Conservation (phyloP, 2,888 invertebrate species). For the Chymomyza caudatula region DNA sequence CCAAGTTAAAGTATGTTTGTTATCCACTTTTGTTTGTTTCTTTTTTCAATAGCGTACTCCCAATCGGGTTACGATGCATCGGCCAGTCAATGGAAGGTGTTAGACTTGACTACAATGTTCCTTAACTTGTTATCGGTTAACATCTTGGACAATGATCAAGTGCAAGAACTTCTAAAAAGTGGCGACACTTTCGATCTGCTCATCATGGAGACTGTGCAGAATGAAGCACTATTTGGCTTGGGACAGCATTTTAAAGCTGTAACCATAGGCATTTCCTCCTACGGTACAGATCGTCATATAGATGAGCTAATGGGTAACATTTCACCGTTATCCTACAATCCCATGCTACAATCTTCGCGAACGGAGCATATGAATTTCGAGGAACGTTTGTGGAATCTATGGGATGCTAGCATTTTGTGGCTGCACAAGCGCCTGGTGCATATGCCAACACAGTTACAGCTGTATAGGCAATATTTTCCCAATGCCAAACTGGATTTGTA, state of each 20-base stretch:
- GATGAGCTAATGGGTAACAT: slow-evolving; percentile 70
- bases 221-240: slow-evolving; percentile 74
- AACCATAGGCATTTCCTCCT: slow-evolving; percentile 65
- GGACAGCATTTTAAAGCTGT: slow-evolving; percentile 67
- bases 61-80: slow-evolving; percentile 26
- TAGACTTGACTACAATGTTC: slow-evolving; percentile 51
- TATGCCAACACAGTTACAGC: slow-evolving; percentile 54
- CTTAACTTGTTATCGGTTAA: slow-evolving; percentile 41
- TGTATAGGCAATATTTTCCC: slow-evolving; percentile 62
- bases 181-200: slow-evolving; percentile 73
- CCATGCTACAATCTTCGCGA: slow-evolving; percentile 61
- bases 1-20: no score
- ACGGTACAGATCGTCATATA: slow-evolving; percentile 64
- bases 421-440: slow-evolving; percentile 48
- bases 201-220: slow-evolving; percentile 72
- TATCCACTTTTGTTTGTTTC: no score
- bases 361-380: slow-evolving; percentile 75
- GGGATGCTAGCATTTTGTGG: slow-evolving; percentile 45
- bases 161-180: slow-evolving; percentile 60
- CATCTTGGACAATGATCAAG: slow-evolving; percentile 43
- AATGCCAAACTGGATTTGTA: slow-evolving; percentile 39
- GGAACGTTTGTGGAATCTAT: slow-evolving; percentile 72
- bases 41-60: slow-evolving; percentile 28
- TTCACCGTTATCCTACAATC: slow-evolving; percentile 72
- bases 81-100: slow-evolving; percentile 38